phyloP scores from a whole-genome alignment of 2,113 vertebrate species.

The Gnathonemus longibarbis region DNA sequence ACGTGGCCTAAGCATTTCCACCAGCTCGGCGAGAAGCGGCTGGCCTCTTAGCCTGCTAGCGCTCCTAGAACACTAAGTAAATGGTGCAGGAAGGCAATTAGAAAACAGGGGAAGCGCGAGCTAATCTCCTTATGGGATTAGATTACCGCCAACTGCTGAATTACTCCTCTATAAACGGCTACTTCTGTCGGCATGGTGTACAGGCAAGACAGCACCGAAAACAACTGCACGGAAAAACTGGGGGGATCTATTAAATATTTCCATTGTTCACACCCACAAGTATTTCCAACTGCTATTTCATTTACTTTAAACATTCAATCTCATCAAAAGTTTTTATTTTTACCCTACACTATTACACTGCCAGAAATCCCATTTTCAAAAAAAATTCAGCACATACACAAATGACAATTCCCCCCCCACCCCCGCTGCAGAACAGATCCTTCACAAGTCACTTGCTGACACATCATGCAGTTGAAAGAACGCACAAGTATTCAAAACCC shows the following conservation, averaged over 20 bases:
- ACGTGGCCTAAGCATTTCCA: neutral
- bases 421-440: neutral
- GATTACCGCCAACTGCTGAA: conserved; percentile 31
- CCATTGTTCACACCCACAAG: neutral
- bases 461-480: neutral
- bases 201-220: neutral
- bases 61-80: conserved; percentile 1
- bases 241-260: neutral
- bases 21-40: conserved; percentile 1
- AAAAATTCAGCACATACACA: neutral
- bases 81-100: conserved; percentile 37
- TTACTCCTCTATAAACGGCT: conserved; percentile 48
- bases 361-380: neutral
- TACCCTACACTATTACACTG: neutral
- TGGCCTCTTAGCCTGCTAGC: neutral
- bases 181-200: conserved; percentile 25
- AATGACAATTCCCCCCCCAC: neutral
- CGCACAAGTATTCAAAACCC: neutral
- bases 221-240: neutral
- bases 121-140: conserved; percentile 68
- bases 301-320: conserved; percentile 7
- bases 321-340: neutral
- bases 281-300: neutral
- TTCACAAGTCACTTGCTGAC: neutral
- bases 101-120: conserved; percentile 47